phyloP scores from a whole-genome alignment of 2,113 vertebrate species.

The Pteruthius melanotis region DNA sequence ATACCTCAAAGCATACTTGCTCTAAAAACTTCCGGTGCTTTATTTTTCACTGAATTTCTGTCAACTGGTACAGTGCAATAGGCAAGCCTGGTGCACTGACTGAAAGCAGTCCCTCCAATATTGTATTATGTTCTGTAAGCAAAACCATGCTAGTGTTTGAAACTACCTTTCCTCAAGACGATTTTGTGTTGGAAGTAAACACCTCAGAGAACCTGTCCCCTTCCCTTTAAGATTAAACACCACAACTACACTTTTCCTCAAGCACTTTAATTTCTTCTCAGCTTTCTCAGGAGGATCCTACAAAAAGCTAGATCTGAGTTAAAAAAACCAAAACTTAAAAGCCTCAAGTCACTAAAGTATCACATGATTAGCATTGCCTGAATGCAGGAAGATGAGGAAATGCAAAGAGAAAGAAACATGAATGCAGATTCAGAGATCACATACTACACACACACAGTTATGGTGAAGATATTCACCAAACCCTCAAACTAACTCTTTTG shows the following conservation, averaged over 20 bases:
- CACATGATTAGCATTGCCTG: background rate
- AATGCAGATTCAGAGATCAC: background rate
- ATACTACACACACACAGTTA: background rate
- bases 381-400: background rate
- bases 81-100: background rate
- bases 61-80: background rate
- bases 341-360: background rate
- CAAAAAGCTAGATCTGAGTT: background rate
- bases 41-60: background rate
- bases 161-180: background rate
- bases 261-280: background rate
- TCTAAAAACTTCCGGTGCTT: rapidly evolving
- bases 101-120: background rate
- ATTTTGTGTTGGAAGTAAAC: background rate
- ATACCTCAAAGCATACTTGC: background rate
- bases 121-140: background rate
- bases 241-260: rapidly evolving
- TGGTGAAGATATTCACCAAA: background rate
- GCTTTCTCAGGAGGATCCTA: background rate
- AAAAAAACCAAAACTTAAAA: background rate
- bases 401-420: background rate
- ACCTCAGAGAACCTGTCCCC: background rate
- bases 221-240: background rate
- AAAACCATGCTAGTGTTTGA: background rate
- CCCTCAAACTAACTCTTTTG: background rate